Evolutionary conservation across 2,113 vertebrate species (phyloP).

Genomic region (Diphyllodes magnificus): DNA sequence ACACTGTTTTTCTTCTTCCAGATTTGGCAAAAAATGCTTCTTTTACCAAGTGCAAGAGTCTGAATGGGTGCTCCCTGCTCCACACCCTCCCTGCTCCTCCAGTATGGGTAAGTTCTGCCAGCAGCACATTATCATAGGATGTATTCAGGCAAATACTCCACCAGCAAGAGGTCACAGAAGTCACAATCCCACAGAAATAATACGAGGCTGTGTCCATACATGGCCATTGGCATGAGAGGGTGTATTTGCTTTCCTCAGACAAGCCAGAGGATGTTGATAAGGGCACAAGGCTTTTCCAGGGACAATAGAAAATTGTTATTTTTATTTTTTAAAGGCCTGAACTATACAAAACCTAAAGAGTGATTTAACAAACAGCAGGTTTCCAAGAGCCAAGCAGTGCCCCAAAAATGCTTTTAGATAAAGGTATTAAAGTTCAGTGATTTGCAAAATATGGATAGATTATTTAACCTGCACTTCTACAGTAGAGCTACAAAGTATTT

Average conservation of each 20-base stretch:
- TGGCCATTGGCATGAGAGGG: neutral
- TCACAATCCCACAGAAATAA: neutral
- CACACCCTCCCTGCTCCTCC: neutral
- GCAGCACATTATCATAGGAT: neutral
- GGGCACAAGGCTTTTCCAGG: neutral
- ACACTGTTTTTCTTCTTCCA: neutral
- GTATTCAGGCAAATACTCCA: neutral
- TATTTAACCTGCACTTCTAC: neutral
- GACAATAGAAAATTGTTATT: neutral
- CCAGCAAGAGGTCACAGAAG: neutral
- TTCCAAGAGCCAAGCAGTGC: neutral
- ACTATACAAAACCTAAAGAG: neutral
- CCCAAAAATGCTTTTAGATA: neutral
- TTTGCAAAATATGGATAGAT: neutral
- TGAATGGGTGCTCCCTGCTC: neutral
- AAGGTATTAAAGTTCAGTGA: neutral
- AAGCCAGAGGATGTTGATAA: neutral
- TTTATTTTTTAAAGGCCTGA: neutral
- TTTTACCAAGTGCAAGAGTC: neutral
- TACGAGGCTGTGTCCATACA: rapidly evolving
- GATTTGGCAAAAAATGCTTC: neutral
- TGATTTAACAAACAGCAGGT: neutral
- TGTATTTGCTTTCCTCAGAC: neutral
- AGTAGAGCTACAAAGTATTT: neutral
- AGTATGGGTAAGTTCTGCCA: neutral